A percentile compares a stretch with the other conserved stretches of the same genome.
Evolutionary conservation across 2,888 invertebrate species (phyloP).

Genomic region (Xanthostigma xanthostigma): DNA sequence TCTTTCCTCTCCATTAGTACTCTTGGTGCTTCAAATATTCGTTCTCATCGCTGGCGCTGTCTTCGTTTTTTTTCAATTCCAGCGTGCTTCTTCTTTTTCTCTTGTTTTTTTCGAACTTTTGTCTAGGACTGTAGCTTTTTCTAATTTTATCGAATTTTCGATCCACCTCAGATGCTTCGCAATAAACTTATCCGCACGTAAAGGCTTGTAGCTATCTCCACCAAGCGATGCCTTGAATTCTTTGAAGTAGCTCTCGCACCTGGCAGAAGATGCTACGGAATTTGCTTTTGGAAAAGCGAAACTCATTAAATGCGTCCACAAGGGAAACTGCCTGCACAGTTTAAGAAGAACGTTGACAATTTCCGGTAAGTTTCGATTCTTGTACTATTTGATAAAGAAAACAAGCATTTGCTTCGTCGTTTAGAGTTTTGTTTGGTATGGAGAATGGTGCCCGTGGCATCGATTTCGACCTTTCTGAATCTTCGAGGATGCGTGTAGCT

Average conservation of each 20-base stretch:
- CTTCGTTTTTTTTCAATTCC: too few species aligned
- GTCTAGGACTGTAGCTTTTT: background rate
- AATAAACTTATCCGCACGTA: constrained; percentile 10
- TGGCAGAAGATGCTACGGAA: constrained; percentile 1
- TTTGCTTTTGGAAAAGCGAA: background rate
- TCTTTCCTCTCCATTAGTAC: too few species aligned
- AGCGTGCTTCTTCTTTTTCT: background rate
- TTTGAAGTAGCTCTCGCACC: too few species aligned
- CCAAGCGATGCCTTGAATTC: background rate
- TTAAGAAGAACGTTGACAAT: background rate
- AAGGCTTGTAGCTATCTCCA: constrained; percentile 5
- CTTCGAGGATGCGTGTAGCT: constrained; percentile 11
- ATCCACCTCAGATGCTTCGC: constrained; percentile 9
- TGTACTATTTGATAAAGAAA: constrained; percentile 14
- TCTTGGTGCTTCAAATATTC: too few species aligned
- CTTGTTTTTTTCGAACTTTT: background rate
- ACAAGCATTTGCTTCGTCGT: constrained; percentile 8
- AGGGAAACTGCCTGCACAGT: constrained; percentile 1
- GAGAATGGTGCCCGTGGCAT: constrained; percentile 15
- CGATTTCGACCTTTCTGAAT: constrained; percentile 11
- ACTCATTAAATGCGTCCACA: constrained; percentile 3
- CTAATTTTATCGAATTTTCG: constrained; percentile 7
- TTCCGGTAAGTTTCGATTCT: constrained; percentile 4
- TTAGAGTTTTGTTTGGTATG: constrained; percentile 8
- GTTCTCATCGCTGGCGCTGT: too few species aligned